Percentiles rank a stretch among this genome's conserved stretches.
phyloP scores from a whole-genome alignment of 2,113 vertebrate genomes.

The Meles meles region DNA sequence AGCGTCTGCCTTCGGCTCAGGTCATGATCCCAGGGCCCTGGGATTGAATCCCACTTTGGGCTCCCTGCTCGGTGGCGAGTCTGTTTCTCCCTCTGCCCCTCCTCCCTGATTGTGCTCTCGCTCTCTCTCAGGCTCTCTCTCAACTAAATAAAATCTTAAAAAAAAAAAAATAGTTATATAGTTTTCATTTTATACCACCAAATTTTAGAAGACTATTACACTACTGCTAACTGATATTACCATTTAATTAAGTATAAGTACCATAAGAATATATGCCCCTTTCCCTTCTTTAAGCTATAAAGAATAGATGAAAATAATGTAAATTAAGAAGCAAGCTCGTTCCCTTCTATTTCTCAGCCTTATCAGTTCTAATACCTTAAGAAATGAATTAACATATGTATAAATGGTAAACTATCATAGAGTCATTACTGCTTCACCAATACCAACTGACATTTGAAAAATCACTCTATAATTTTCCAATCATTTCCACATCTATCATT shows the following conservation, averaged over 20 bases:
- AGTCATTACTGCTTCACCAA: not conserved
- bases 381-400: not conserved
- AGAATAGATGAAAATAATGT: not conserved
- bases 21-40: not conserved
- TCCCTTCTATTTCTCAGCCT: not conserved
- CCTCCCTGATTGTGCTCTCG: not conserved
- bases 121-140: too few species aligned
- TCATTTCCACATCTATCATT: not conserved
- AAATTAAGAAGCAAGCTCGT: not conserved
- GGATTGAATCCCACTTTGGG: accelerated
- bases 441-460: not conserved
- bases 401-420: not conserved
- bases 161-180: not conserved
- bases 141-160: not conserved
- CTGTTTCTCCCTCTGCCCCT: not conserved
- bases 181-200: not conserved
- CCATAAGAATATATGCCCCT: not conserved
- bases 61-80: not conserved
- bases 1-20: not conserved
- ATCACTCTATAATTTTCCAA: not conserved
- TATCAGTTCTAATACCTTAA: not conserved
- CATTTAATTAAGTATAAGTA: not conserved
- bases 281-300: not conserved
- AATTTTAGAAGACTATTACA: not conserved
- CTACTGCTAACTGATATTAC: not conserved